These are phyloP conservation scores for Theristicus caerulescens DNA, from an alignment of 2,113 vertebrate species.

Conservation along the genomic window DNA sequence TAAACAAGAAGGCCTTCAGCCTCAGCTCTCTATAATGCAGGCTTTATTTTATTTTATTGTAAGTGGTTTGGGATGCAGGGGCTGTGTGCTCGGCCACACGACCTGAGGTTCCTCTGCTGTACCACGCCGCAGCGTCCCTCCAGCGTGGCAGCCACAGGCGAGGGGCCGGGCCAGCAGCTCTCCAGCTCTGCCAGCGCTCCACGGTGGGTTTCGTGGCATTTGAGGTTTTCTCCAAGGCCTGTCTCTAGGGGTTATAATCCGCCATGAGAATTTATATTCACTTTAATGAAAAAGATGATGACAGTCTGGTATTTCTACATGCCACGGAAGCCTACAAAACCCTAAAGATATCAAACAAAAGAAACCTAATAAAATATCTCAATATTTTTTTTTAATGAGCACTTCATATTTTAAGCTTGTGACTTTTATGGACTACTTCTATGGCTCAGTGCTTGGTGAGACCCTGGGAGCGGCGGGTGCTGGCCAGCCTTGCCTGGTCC, in stretches of 20 bases:
- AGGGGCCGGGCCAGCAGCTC: background rate
- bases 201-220: rapidly evolving
- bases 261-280: background rate
- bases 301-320: background rate
- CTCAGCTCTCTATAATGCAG: background rate
- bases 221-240: background rate
- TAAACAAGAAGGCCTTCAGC: background rate
- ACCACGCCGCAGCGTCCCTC: background rate
- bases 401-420: rapidly evolving
- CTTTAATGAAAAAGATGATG: background rate
- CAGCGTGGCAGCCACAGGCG: background rate
- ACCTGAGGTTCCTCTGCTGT: background rate
- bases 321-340: background rate
- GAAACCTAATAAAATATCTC: background rate
- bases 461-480: background rate
- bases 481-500: background rate
- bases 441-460: background rate
- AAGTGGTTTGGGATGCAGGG: rapidly evolving
- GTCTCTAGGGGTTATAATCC: background rate
- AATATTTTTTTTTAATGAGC: background rate
- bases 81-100: rapidly evolving
- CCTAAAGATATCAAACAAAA: background rate
- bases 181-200: background rate
- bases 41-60: background rate
- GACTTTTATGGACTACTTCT: background rate